These are phyloP conservation scores for Megaleporinus macrocephalus DNA, from an alignment of 2,113 vertebrate species.

Conservation along the genomic window DNA sequence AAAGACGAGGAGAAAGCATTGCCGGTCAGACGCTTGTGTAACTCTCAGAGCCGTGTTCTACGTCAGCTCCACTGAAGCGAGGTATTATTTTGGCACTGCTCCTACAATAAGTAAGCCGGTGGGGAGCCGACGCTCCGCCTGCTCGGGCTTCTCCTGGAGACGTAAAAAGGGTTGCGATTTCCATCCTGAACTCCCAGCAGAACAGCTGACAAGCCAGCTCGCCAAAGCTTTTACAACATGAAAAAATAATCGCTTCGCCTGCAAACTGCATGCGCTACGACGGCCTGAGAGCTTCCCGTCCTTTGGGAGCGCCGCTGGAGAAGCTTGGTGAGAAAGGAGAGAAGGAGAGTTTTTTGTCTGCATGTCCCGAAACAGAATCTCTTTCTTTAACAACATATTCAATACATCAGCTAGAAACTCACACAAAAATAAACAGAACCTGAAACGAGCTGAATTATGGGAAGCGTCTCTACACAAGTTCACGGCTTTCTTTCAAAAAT, in stretches of 20 bases:
- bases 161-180: slow-evolving; percentile 45
- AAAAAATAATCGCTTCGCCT: slow-evolving; percentile 68
- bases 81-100: slow-evolving; percentile 33
- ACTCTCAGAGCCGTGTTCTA: neutral
- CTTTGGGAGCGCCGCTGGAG: slow-evolving; percentile 59
- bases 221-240: slow-evolving; percentile 71
- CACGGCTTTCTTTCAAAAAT: too few relatives aligned
- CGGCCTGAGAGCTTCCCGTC: slow-evolving; percentile 60
- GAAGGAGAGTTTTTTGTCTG: neutral
- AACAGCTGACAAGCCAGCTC: slow-evolving; percentile 44
- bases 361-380: too few relatives aligned
- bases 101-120: slow-evolving; percentile 29
- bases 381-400: too few relatives aligned
- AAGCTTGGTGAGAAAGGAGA: neutral
- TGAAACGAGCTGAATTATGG: too few relatives aligned
- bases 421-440: too few relatives aligned
- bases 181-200: slow-evolving; percentile 50
- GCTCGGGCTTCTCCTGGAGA: neutral
- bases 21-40: neutral
- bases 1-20: neutral
- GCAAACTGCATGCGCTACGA: slow-evolving; percentile 59
- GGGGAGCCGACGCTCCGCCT: slow-evolving; percentile 21
- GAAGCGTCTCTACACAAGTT: too few relatives aligned
- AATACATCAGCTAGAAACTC: too few relatives aligned
- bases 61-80: slow-evolving; percentile 5